A percentile compares a stretch with the other conserved stretches of the same genome.
These are phyloP conservation scores for Hecatera dysodea DNA, from an alignment of 2,888 invertebrate species.

Conservation along the genomic window DNA sequence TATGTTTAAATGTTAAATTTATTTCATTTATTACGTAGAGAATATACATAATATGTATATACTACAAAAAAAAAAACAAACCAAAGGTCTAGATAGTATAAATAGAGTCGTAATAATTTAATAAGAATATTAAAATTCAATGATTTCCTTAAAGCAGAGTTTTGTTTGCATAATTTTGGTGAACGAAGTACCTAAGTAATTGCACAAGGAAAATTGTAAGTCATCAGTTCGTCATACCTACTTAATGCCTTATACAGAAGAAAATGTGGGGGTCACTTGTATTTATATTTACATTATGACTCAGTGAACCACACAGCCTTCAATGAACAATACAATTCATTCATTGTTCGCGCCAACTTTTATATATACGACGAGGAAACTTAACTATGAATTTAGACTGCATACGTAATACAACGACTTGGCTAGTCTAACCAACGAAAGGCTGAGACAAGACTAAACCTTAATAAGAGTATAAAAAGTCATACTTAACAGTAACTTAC, in stretches of 20 bases:
- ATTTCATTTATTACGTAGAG: no score
- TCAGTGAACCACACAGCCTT: constrained; percentile 55
- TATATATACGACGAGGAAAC: constrained; percentile 5
- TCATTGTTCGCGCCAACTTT: constrained; percentile 47
- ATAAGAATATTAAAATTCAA: no score
- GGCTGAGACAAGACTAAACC: background rate
- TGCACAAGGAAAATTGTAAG: constrained; percentile 4
- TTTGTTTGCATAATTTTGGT: background rate
- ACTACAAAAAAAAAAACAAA: no score
- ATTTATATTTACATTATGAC: constrained; percentile 53
- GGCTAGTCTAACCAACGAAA: background rate
- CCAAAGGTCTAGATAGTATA: no score
- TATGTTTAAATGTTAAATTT: no score
- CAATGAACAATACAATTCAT: constrained; percentile 51
- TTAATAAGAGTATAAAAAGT: background rate
- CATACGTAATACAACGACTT: background rate
- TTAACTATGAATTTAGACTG: background rate
- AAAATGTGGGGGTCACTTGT: constrained; percentile 48
- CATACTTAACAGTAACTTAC: background rate
- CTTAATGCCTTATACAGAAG: constrained; percentile 29
- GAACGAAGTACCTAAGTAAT: constrained; percentile 8
- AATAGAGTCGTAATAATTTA: no score
- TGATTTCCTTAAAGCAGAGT: no score
- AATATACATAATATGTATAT: no score
- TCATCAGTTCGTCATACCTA: constrained; percentile 4